phyloP scores from a whole-genome alignment of 1,140 invertebrate genomes.

The Drosophila micromelanica region DNA sequence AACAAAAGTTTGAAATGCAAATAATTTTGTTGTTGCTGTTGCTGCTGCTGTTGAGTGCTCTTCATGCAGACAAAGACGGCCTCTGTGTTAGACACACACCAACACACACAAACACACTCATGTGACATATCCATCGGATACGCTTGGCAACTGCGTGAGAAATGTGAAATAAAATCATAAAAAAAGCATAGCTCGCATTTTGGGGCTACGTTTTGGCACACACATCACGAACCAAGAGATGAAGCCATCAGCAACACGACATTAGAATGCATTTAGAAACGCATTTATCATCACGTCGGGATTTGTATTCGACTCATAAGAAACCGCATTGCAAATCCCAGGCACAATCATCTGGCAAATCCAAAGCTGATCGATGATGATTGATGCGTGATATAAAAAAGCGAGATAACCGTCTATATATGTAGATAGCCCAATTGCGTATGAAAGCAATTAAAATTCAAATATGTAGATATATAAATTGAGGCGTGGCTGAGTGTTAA shows the following conservation, averaged over 20 bases:
- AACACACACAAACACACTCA: slow-evolving; percentile 17
- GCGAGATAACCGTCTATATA: neutral
- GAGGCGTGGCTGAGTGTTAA: slow-evolving; percentile 34
- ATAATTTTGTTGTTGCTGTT: slow-evolving; percentile 64
- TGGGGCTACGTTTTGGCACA: slow-evolving; percentile 40
- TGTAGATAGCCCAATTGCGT: slow-evolving; percentile 17
- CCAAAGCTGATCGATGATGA: slow-evolving; percentile 74
- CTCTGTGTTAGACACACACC: slow-evolving; percentile 49
- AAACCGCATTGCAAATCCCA: slow-evolving; percentile 20
- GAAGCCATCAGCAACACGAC: slow-evolving; percentile 29
- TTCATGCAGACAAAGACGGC: slow-evolving; percentile 66
- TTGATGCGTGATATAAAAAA: slow-evolving; percentile 53
- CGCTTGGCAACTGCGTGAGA: slow-evolving; percentile 37
- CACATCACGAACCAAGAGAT: slow-evolving; percentile 32
- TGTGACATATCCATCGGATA: slow-evolving; percentile 62
- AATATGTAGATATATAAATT: slow-evolving; percentile 40
- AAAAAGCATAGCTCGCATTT: slow-evolving; percentile 55
- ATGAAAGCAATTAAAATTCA: slow-evolving; percentile 72
- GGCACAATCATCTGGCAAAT: slow-evolving; percentile 54
- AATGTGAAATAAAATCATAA: slow-evolving; percentile 1
- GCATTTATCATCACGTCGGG: slow-evolving; percentile 66
- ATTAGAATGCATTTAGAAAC: slow-evolving; percentile 82
- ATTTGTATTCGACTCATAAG: slow-evolving; percentile 45
- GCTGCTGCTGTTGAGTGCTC: slow-evolving; percentile 60
- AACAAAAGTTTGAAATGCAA: slow-evolving; percentile 82